A percentile compares a stretch with the other conserved stretches of the same genome.
phyloP scores from a whole-genome alignment of 2,113 vertebrate genomes.

The Lepus americanus region DNA sequence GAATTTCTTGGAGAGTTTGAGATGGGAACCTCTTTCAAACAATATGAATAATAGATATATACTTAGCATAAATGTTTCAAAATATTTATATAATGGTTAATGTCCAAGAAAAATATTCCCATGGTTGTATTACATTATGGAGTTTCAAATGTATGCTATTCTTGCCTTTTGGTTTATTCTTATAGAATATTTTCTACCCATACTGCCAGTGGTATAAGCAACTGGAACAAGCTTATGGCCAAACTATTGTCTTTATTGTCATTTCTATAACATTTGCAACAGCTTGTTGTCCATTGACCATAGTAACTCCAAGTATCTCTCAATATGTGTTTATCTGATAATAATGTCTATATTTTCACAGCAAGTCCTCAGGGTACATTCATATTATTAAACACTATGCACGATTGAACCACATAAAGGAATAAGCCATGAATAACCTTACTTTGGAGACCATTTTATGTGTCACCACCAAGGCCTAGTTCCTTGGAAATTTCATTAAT shows the following conservation, averaged over 20 bases:
- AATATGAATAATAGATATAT: constrained; percentile 24
- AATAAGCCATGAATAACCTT: not conserved
- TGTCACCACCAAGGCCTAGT: not conserved
- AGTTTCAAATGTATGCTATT: constrained; percentile 4
- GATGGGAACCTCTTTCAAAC: constrained; percentile 20
- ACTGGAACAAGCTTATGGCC: not conserved
- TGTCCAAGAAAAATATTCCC: constrained; percentile 39
- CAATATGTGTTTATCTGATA: not conserved
- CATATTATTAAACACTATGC: not conserved
- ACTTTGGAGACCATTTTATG: not conserved
- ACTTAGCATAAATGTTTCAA: constrained; percentile 16
- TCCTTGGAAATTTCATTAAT: constrained; percentile 30
- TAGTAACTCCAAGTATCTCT: not conserved
- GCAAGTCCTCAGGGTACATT: not conserved
- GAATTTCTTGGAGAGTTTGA: constrained; percentile 32
- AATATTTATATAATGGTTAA: constrained; percentile 31
- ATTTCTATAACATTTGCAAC: not conserved
- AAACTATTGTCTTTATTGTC: not conserved
- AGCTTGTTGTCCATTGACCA: not conserved
- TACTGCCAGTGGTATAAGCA: not conserved
- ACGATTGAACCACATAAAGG: not conserved
- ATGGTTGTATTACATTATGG: not conserved
- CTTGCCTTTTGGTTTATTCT: constrained; percentile 1
- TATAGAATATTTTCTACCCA: not conserved
- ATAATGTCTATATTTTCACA: not conserved